phyloP scores from a whole-genome alignment of 2,888 invertebrate species.

The Xanthostigma xanthostigma region DNA sequence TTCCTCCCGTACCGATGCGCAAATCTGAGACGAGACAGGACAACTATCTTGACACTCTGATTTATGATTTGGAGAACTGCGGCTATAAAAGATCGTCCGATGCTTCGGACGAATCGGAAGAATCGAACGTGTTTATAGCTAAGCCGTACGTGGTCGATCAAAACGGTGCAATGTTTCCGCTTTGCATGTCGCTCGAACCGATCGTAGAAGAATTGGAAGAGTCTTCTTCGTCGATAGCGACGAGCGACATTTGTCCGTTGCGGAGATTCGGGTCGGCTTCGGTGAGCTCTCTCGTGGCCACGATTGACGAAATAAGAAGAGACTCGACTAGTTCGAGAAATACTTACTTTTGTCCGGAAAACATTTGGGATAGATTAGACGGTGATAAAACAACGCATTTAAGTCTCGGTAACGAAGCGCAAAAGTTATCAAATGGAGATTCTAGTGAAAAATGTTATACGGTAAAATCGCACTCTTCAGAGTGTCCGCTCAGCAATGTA shows the following conservation, averaged over 20 bases:
- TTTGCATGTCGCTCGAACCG: slow-evolving; percentile 31
- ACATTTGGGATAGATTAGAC: slow-evolving; percentile 28
- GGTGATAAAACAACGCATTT: too few relatives aligned
- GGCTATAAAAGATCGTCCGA: slow-evolving; percentile 7
- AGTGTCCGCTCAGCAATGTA: too few relatives aligned
- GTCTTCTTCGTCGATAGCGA: slow-evolving; percentile 13
- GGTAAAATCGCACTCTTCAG: too few relatives aligned
- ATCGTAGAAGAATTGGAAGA: slow-evolving; percentile 43
- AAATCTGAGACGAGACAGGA: slow-evolving; percentile 18
- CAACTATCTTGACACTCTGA: slow-evolving; percentile 38
- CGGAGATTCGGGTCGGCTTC: slow-evolving; percentile 26
- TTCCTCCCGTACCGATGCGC: slow-evolving; percentile 26
- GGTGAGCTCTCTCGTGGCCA: slow-evolving; percentile 40
- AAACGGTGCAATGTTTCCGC: slow-evolving; percentile 34
- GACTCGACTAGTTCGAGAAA: slow-evolving; percentile 38
- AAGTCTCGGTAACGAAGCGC: too few relatives aligned
- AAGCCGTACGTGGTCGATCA: slow-evolving; percentile 39
- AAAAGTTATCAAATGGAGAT: too few relatives aligned
- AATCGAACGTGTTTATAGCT: slow-evolving; percentile 31
- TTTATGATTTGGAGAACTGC: slow-evolving; percentile 30
- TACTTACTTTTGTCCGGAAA: slow-evolving; percentile 37
- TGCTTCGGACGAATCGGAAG: slow-evolving; percentile 14
- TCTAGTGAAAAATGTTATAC: too few relatives aligned
- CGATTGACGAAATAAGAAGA: slow-evolving; percentile 46
- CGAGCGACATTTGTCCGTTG: slow-evolving; percentile 27